Conservation (phyloP, 23 tunicate genomes). For the Phallusia fumigata region DNA sequence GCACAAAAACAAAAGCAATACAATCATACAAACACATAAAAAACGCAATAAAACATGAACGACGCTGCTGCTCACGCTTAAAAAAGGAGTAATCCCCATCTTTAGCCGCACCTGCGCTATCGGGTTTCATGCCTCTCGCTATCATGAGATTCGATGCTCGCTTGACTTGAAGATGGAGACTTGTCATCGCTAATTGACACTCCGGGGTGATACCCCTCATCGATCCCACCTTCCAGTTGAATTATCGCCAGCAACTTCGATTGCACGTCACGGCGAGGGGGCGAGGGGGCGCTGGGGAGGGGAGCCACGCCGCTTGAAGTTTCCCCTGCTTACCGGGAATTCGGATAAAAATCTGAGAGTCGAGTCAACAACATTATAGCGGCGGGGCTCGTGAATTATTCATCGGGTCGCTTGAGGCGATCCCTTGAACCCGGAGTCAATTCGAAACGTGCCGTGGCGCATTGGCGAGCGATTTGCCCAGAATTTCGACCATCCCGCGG, state of each 20-base stretch:
- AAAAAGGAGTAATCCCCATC: no score
- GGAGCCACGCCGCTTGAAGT: background rate
- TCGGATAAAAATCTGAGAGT: background rate
- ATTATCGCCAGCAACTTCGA: background rate
- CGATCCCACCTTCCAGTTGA: constrained; percentile 7
- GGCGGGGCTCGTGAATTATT: constrained; percentile 24
- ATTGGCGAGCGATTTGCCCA: constrained; percentile 4
- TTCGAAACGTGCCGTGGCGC: background rate
- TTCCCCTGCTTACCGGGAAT: background rate
- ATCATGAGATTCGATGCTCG: no score
- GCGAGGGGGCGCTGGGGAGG: background rate
- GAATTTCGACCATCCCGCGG: background rate
- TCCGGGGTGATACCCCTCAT: background rate
- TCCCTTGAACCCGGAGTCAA: constrained; percentile 1
- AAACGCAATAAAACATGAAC: no score
- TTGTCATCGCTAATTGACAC: constrained; percentile 1
- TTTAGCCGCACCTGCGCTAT: no score
- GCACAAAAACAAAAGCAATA: no score
- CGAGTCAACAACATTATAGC: constrained; percentile 33
- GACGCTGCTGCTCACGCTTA: no score
- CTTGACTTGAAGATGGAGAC: background rate
- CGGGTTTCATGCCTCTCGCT: no score
- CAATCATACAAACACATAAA: no score
- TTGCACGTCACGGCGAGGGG: background rate
- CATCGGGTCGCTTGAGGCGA: constrained; percentile 15